A percentile compares a stretch with the other conserved stretches of the same genome.
phyloP scores from a whole-genome alignment of 2,113 vertebrate genomes.

The Protobothrops mucrosquamatus region DNA sequence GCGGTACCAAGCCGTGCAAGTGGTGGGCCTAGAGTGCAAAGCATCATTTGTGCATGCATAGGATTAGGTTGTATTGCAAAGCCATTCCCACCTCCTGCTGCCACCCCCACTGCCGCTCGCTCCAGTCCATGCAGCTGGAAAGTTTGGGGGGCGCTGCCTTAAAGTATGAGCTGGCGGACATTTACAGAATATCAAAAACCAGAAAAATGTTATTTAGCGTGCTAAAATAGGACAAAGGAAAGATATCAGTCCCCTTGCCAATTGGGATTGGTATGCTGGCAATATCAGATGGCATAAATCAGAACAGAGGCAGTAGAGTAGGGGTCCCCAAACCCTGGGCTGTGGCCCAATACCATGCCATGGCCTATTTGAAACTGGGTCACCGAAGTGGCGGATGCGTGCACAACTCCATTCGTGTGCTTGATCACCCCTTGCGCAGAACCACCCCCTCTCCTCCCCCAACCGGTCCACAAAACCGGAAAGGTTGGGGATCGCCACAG shows the following conservation, averaged over 20 bases:
- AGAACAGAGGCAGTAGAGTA: not conserved
- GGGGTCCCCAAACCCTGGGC: not conserved
- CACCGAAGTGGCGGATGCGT: not conserved
- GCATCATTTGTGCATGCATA: too few relatives aligned
- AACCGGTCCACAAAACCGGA: not conserved
- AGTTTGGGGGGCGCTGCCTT: too few relatives aligned
- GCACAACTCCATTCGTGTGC: not conserved
- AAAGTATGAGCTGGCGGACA: not conserved
- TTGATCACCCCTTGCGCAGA: not conserved
- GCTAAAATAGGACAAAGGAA: not conserved
- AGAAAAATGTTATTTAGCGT: not conserved
- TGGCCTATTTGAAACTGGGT: not conserved
- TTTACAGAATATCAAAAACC: not conserved
- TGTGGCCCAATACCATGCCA: accelerated
- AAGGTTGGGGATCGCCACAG: not conserved
- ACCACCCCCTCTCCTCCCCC: not conserved
- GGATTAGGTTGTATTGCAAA: too few relatives aligned
- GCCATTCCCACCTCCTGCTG: too few relatives aligned
- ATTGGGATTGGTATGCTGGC: not conserved
- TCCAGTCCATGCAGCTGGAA: too few relatives aligned
- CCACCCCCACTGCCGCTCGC: too few relatives aligned
- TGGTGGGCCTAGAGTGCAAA: too few relatives aligned
- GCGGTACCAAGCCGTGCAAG: too few relatives aligned
- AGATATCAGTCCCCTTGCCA: not conserved
- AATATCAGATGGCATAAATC: not conserved